phyloP scores from a whole-genome alignment of 2,113 vertebrate species.

The Silurus meridionalis region DNA sequence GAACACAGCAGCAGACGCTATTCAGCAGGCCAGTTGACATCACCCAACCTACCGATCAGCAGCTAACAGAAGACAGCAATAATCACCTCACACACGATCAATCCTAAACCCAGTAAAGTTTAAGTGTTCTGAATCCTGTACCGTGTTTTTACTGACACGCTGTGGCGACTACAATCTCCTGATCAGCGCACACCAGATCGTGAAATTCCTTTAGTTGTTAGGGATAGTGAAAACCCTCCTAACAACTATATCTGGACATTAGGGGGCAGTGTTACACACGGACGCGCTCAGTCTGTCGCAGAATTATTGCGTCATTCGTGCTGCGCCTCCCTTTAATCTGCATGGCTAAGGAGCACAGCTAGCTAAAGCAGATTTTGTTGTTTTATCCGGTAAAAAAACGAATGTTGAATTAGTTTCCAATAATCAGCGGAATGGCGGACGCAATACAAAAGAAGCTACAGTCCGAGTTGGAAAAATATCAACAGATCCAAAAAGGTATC shows the following conservation, averaged over 20 bases:
- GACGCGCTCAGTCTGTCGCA: not conserved
- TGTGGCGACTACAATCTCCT: no score
- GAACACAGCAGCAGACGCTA: no score
- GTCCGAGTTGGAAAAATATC: slow-evolving; percentile 82
- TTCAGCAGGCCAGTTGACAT: no score
- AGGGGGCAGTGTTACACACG: slow-evolving; percentile 26
- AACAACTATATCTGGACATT: not conserved
- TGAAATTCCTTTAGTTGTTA: no score
- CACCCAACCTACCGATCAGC: no score
- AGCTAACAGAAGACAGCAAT: no score
- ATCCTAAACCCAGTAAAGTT: no score
- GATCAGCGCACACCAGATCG: no score
- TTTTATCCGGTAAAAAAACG: not conserved
- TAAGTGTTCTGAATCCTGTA: no score
- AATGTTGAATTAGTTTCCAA: not conserved
- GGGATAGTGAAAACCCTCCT: no score
- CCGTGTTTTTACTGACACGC: no score
- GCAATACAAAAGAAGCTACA: slow-evolving; percentile 85
- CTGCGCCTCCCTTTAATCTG: slow-evolving; percentile 41
- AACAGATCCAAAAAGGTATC: slow-evolving; percentile 85
- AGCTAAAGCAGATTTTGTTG: not conserved
- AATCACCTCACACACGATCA: no score
- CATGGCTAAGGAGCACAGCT: not conserved
- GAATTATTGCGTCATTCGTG: slow-evolving; percentile 31
- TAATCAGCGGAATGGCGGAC: slow-evolving; percentile 74